phyloP scores from a whole-genome alignment of 2,797 vertebrate genomes.

The Limosa lapponica region DNA sequence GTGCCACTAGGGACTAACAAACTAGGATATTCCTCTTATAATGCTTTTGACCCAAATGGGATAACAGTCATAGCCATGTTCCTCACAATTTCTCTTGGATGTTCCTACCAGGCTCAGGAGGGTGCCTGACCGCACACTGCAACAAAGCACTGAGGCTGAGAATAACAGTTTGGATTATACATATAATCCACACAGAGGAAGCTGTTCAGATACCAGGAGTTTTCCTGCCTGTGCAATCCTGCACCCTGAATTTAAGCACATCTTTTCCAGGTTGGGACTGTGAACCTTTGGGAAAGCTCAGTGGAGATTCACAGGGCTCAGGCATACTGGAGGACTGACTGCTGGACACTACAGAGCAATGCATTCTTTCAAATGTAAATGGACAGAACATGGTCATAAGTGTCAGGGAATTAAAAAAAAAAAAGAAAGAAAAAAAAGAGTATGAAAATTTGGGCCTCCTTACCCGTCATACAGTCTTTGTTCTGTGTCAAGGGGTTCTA shows the following conservation, averaged over 20 bases:
- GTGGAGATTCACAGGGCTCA: neutral
- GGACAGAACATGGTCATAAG: neutral
- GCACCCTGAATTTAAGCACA: neutral
- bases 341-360: neutral
- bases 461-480: conserved; percentile 54
- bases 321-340: neutral
- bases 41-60: neutral
- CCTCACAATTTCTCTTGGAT: neutral
- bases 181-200: neutral
- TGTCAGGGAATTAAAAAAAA: neutral
- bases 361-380: neutral
- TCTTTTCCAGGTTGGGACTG: neutral
- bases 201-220: neutral
- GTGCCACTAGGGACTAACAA: neutral
- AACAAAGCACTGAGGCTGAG: neutral
- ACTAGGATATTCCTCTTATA: neutral
- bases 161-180: neutral
- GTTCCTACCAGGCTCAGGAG: neutral
- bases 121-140: neutral
- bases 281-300: neutral
- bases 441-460: conserved; percentile 56
- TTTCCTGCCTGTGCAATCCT: neutral
- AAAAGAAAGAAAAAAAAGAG: neutral
- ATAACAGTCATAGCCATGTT: neutral
- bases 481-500: conserved; percentile 51